Evolutionary conservation across 2,797 vertebrate species (phyloP), one percentile per base, ranked within the genome.

Genomic region (Spinus pinus): DNA sequence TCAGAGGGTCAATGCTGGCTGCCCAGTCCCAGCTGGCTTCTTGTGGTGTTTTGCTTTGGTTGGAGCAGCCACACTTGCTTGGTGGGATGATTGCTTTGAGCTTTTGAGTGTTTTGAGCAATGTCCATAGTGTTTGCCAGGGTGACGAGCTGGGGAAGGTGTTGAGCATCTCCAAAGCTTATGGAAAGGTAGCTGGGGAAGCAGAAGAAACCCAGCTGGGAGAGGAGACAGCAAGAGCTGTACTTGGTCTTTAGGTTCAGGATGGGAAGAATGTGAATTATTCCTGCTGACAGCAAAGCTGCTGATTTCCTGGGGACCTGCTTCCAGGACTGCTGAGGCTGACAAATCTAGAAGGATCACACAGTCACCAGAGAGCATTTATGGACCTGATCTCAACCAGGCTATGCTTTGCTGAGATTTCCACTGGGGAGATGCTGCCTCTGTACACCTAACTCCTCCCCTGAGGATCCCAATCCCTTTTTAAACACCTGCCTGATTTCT

Each of bases 1-100:
- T 69, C 6, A 2, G 54, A 57, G 42, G 31, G 33, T 39, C 42
- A 33, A 0, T 0, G 0, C 6, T 53, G 85, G 53, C 37, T 75
- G 39, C 41, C 23, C 39, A 33, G 18, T 71, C 66, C 27, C 42
- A 60, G 0, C 35, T 35, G 37, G 22, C 31, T 81, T 39, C 37
- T 47, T 65, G n/a, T 1, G 1, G 14, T 41, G 21, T 27, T 83
- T 66, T 80, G 47, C 73, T 73, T 82, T 33, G n/a, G 9, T 61
- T 64, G 44, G 47, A 39, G 60, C 31, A 49, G 20, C 31, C 51
- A 47, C 17, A 19, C 33, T 91, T 3, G 0, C 22, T 33, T 46
- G 4, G 2, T 19, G 37, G 39, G 14, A 35, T 46, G 70, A 49
- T 6, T 46, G 33, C 7, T 33, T 53, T 37, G 72, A 77, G n/a